These are phyloP conservation scores for Oncorhynchus tshawytscha DNA, from an alignment of 2,113 vertebrate species.

Conservation along the genomic window DNA sequence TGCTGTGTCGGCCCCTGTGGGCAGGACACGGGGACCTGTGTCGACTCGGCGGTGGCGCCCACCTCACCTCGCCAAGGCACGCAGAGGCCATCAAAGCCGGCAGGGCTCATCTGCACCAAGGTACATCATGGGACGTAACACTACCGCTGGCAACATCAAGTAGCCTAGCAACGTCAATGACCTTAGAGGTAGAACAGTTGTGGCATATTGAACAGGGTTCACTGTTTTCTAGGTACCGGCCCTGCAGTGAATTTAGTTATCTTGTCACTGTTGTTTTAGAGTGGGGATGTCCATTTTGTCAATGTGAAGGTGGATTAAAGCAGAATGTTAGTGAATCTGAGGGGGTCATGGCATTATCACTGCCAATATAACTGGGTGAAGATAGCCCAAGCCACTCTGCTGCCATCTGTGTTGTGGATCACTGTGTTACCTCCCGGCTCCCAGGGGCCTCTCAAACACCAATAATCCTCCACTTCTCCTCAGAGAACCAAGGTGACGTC, in stretches of 20 bases:
- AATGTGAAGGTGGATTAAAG: neutral
- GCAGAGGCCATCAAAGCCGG: neutral
- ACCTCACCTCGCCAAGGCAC: neutral
- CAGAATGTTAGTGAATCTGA: neutral
- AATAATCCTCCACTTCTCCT: neutral
- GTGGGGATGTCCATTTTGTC: too few relatives aligned
- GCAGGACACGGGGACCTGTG: neutral
- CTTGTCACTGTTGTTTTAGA: too few relatives aligned
- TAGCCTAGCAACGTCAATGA: neutral
- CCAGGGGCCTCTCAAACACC: neutral
- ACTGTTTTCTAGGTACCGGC: too few relatives aligned
- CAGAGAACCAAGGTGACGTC: neutral
- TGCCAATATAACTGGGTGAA: neutral
- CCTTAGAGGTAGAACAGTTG: too few relatives aligned
- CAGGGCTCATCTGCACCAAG: neutral
- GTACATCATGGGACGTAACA: neutral
- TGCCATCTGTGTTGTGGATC: neutral
- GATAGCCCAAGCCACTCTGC: neutral
- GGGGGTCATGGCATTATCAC: neutral
- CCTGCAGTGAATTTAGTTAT: too few relatives aligned
- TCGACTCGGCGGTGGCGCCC: neutral
- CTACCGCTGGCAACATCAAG: neutral
- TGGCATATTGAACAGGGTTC: too few relatives aligned
- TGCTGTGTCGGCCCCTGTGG: neutral
- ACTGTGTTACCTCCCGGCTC: neutral